These are phyloP conservation scores for Drosophila triauraria DNA, from an alignment of 1,140 invertebrate species.

Conservation along the genomic window DNA sequence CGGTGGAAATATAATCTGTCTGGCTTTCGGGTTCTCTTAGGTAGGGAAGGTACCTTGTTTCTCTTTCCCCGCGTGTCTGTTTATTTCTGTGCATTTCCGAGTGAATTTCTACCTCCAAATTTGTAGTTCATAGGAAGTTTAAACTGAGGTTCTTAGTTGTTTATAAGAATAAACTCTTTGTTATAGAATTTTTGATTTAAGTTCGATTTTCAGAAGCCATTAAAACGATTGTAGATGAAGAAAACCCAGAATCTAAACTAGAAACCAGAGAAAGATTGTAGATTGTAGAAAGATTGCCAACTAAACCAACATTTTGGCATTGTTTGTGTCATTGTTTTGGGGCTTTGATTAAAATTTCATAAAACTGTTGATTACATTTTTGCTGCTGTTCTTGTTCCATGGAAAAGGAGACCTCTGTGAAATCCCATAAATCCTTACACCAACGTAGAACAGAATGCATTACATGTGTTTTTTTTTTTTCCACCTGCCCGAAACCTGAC, in stretches of 20 bases:
- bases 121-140: too few species aligned
- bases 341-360: slow-evolving; percentile 55
- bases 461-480: slow-evolving; percentile 35
- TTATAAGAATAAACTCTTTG: too few species aligned
- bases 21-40: not conserved
- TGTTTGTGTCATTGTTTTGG: slow-evolving; percentile 10
- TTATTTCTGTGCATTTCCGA: slow-evolving; percentile 19
- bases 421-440: slow-evolving; percentile 46
- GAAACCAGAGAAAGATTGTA: too few species aligned
- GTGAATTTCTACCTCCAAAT: not conserved
- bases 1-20: slow-evolving; percentile 41
- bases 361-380: slow-evolving; percentile 61
- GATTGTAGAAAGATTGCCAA: too few species aligned
- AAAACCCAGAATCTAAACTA: not conserved
- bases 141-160: too few species aligned
- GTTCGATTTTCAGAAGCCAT: too few species aligned
- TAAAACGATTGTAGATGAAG: not conserved
- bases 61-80: not conserved
- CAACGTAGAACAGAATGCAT: slow-evolving; percentile 19
- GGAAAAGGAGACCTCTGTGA: not conserved
- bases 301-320: slow-evolving; percentile 29
- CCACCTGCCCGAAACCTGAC: slow-evolving; percentile 21
- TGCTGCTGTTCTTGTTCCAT: slow-evolving; percentile 11
- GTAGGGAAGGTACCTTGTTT: not conserved
- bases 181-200: too few species aligned